phyloP scores from a whole-genome alignment of 2,797 vertebrate genomes.

The Stomatorhinus walkeri region DNA sequence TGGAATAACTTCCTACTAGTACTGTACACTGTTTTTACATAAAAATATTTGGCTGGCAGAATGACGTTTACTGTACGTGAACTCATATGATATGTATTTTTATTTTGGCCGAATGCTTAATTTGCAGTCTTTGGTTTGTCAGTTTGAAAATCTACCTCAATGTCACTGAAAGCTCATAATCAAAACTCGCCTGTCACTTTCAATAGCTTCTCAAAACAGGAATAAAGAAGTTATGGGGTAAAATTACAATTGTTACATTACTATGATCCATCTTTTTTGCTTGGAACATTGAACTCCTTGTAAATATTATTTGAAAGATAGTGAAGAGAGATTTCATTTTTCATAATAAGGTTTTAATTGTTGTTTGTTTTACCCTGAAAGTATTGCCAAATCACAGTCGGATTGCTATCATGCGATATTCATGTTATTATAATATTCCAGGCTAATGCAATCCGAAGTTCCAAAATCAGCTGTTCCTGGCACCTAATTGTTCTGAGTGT shows the following conservation, averaged over 20 bases:
- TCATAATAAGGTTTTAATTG: slow-evolving; percentile 15
- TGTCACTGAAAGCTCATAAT: slow-evolving; percentile 11
- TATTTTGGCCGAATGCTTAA: slow-evolving; percentile 42
- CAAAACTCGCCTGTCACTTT: slow-evolving; percentile 22
- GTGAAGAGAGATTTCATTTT: slow-evolving; percentile 24
- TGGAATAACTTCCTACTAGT: slow-evolving; percentile 14
- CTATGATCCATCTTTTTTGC: not conserved
- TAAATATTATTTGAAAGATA: slow-evolving; percentile 20
- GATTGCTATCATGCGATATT: not conserved
- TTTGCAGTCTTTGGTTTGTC: slow-evolving; percentile 39
- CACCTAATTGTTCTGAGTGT: not conserved
- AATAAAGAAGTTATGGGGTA: not conserved
- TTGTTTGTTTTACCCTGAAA: slow-evolving; percentile 36
- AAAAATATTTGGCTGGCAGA: slow-evolving; percentile 31
- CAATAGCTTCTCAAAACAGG: not conserved
- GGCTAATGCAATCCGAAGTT: not conserved
- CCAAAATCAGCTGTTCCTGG: not conserved
- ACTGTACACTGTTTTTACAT: slow-evolving; percentile 22
- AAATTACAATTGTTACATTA: not conserved
- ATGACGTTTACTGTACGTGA: slow-evolving; percentile 35
- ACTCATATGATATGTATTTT: slow-evolving; percentile 31
- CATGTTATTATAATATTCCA: not conserved
- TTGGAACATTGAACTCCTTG: slow-evolving; percentile 13
- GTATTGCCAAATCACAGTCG: slow-evolving; percentile 44
- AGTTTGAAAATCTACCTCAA: slow-evolving; percentile 43